A percentile compares a stretch with the other conserved stretches of the same genome.
Evolutionary conservation across 2,888 invertebrate species (phyloP).

Genomic region (Muscina levida): DNA sequence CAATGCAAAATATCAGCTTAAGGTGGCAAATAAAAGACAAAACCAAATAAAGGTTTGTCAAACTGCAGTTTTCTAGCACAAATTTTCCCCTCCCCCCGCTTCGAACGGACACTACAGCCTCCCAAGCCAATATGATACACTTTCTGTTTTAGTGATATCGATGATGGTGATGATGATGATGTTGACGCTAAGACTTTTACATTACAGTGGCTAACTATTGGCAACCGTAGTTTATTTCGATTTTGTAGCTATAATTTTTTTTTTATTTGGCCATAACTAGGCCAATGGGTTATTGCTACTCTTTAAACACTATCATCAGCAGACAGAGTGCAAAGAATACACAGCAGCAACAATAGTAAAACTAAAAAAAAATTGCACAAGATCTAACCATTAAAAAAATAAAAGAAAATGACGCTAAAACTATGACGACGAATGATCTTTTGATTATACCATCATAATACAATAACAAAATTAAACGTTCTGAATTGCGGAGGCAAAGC

Average conservation of each 20-base stretch:
- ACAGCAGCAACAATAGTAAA: neutral
- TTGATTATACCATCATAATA: too few species aligned
- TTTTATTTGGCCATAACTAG: conserved; percentile 49
- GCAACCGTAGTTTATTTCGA: too few species aligned
- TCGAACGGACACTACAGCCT: neutral
- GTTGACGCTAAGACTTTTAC: conserved; percentile 8
- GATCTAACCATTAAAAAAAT: conserved; percentile 64
- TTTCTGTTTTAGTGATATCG: conserved; percentile 53
- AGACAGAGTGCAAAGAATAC: conserved; percentile 41
- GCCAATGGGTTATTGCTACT: conserved; percentile 60
- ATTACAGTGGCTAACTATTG: too few species aligned
- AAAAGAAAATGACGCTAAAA: conserved; percentile 53
- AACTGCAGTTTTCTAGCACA: neutral
- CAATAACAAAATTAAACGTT: too few species aligned
- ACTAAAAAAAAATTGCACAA: conserved; percentile 50
- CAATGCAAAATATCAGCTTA: too few species aligned
- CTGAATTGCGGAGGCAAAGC: too few species aligned
- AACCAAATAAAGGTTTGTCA: neutral
- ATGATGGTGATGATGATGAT: neutral
- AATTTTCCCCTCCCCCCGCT: neutral
- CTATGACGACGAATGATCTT: too few species aligned
- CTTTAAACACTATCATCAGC: conserved; percentile 52
- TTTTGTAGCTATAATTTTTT: conserved; percentile 28
- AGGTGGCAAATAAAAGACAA: neutral
- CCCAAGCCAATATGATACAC: neutral